Evolutionary conservation across 2,113 vertebrate species (phyloP).

Genomic region (Hypomesus transpacificus): DNA sequence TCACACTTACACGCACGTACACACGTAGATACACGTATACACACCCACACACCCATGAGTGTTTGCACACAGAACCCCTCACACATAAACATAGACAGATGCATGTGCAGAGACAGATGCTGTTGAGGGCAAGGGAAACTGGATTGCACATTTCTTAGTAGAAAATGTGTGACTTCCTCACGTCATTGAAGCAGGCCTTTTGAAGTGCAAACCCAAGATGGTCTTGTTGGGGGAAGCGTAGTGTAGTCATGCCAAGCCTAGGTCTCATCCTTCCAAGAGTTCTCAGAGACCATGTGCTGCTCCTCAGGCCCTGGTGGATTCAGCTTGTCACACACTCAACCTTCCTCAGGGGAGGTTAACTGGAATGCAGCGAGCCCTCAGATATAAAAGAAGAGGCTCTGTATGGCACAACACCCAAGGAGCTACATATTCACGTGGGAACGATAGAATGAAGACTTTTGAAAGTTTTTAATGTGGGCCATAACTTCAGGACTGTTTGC

Average conservation of each 20-base stretch:
- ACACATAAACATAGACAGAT: not conserved
- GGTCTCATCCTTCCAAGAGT: conserved; percentile 32
- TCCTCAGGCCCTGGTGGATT: conserved; percentile 19
- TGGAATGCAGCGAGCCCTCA: conserved; percentile 22
- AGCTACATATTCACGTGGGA: conserved; percentile 39
- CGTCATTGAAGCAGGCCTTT: conserved; percentile 26
- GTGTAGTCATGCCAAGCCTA: conserved; percentile 20
- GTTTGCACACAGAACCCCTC: not conserved
- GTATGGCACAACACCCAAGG: conserved; percentile 18
- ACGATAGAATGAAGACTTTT: conserved; percentile 9
- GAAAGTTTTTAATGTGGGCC: conserved; percentile 11
- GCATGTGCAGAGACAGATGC: too few relatives aligned
- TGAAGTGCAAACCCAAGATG: conserved; percentile 37
- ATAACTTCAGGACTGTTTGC: not conserved
- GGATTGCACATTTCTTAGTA: conserved; percentile 24
- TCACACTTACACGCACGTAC: not conserved
- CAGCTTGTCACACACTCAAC: conserved; percentile 17
- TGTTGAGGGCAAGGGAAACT: not conserved
- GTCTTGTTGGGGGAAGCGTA: conserved; percentile 29
- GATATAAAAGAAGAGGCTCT: conserved; percentile 19
- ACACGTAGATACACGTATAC: conserved; percentile 5
- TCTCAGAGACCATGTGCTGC: conserved; percentile 18
- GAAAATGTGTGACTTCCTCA: conserved; percentile 26
- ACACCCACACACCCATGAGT: conserved; percentile 2
- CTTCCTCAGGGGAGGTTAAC: not conserved